Percentiles rank a stretch among this genome's conserved stretches.
Conservation (phyloP, 2,888 invertebrate genomes). For the Cephalotes varians region DNA sequence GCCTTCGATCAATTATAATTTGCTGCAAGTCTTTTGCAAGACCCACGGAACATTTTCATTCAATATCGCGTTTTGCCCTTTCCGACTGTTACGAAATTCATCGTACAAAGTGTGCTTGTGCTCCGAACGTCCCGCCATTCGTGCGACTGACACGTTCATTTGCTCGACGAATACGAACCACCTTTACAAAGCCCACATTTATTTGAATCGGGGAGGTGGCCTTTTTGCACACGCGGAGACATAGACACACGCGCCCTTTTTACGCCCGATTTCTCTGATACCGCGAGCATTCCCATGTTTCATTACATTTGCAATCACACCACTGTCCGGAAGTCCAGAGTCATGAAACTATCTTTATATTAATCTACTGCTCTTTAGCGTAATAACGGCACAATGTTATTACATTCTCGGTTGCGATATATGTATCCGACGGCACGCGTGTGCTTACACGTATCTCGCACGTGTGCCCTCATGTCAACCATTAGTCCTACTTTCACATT, state of each 20-base stretch:
- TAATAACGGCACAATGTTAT: slow-evolving; percentile 49
- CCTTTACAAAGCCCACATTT: slow-evolving; percentile 46
- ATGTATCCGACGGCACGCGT: slow-evolving; percentile 4
- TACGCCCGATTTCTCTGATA: slow-evolving; percentile 43
- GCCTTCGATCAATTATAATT: slow-evolving; percentile 40
- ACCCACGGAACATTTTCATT: slow-evolving; percentile 42
- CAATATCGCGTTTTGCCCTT: slow-evolving; percentile 42
- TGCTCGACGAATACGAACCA: slow-evolving; percentile 47
- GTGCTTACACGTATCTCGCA: slow-evolving; percentile 15
- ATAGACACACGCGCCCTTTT: slow-evolving; percentile 14
- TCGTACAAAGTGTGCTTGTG: slow-evolving; percentile 43
- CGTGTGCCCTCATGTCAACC: slow-evolving; percentile 22
- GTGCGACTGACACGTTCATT: slow-evolving; percentile 54
- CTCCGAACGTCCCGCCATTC: slow-evolving; percentile 40
- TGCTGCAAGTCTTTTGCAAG: slow-evolving; percentile 36
- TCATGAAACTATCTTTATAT: slow-evolving; percentile 47
- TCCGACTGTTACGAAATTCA: slow-evolving; percentile 44
- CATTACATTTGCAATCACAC: slow-evolving; percentile 52
- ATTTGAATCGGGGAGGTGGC: slow-evolving; percentile 39
- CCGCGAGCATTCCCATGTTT: slow-evolving; percentile 24
- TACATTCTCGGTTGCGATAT: slow-evolving; percentile 20
- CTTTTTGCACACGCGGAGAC: slow-evolving; percentile 36
- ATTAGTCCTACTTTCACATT: slow-evolving; percentile 45
- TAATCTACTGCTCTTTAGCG: slow-evolving; percentile 41
- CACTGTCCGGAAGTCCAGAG: slow-evolving; percentile 33